These are phyloP conservation scores for Agrypnia vestita DNA, from an alignment of 1,140 invertebrate genomes.

Conservation along the genomic window DNA sequence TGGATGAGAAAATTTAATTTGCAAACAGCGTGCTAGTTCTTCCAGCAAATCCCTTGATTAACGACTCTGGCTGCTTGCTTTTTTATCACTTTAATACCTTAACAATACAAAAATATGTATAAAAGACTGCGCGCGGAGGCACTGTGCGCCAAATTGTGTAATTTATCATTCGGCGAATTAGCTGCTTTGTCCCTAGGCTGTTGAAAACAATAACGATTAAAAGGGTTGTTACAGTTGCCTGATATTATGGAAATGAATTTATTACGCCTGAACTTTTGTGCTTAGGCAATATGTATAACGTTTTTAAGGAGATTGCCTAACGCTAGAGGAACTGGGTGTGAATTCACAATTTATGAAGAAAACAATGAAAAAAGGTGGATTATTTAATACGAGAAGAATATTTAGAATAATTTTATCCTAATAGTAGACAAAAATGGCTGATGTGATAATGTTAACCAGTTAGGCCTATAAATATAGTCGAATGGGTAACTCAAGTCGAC, in stretches of 20 bases:
- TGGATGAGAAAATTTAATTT: conserved; percentile 37
- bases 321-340: too few species aligned
- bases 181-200: conserved; percentile 3
- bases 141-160: neutral
- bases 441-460: too few species aligned
- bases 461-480: too few species aligned
- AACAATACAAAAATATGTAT: conserved; percentile 22
- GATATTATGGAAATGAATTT: neutral
- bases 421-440: too few species aligned
- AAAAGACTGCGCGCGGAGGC: neutral
- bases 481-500: too few species aligned
- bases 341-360: too few species aligned
- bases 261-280: too few species aligned
- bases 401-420: too few species aligned
- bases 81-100: conserved; percentile 22
- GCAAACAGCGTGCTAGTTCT: conserved; percentile 27
- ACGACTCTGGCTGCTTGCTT: conserved; percentile 26
- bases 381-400: too few species aligned
- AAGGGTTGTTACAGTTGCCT: neutral
- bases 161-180: conserved; percentile 17
- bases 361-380: too few species aligned
- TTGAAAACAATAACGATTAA: conserved; percentile 20
- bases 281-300: too few species aligned
- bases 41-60: conserved; percentile 34
- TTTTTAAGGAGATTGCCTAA: too few species aligned